Percentiles rank a stretch among this genome's conserved stretches.
These are phyloP conservation scores for Pimephales promelas DNA, from an alignment of 2,113 vertebrate species.

Conservation along the genomic window DNA sequence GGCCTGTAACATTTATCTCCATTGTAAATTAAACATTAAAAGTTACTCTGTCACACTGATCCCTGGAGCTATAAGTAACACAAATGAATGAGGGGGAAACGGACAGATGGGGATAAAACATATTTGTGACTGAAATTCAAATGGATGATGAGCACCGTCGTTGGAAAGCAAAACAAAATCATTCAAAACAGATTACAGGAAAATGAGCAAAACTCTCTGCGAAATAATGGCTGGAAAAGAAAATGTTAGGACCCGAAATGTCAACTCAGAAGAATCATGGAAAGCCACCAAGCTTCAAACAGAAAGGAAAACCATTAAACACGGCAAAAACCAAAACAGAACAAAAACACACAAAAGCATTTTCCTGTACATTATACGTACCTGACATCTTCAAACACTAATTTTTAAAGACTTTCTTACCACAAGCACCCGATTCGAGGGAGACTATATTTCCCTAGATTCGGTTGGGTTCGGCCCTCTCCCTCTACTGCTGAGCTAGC, in stretches of 20 bases:
- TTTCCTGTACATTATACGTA: slow-evolving; percentile 83
- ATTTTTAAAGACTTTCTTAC: slow-evolving; percentile 92
- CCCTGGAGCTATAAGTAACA: slow-evolving; percentile 55
- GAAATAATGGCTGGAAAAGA: slow-evolving; percentile 66
- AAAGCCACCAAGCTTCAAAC: slow-evolving; percentile 52
- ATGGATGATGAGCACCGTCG: slow-evolving; percentile 57
- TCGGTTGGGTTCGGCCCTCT: slow-evolving; percentile 65
- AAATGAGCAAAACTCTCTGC: slow-evolving; percentile 61
- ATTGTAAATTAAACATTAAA: slow-evolving; percentile 40
- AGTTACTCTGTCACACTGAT: slow-evolving; percentile 5
- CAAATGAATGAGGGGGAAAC: slow-evolving; percentile 23
- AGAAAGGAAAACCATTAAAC: slow-evolving; percentile 58
- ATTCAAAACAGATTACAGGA: slow-evolving; percentile 63
- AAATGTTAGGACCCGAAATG: slow-evolving; percentile 53
- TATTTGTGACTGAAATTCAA: slow-evolving; percentile 47
- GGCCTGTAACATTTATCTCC: slow-evolving; percentile 52
- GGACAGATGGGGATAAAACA: slow-evolving; percentile 40
- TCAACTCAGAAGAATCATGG: slow-evolving; percentile 62
- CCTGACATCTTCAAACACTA: slow-evolving; percentile 88
- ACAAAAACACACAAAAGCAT: slow-evolving; percentile 48
- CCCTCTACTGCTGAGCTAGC: slow-evolving; percentile 46
- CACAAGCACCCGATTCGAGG: slow-evolving; percentile 74
- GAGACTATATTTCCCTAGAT: slow-evolving; percentile 56
- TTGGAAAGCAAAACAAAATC: slow-evolving; percentile 63
- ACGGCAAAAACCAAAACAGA: slow-evolving; percentile 33